Evolutionary conservation across 2,888 invertebrate species (phyloP), one percentile per base, ranked within the genome.

Genomic region (Aplocera efformata): DNA sequence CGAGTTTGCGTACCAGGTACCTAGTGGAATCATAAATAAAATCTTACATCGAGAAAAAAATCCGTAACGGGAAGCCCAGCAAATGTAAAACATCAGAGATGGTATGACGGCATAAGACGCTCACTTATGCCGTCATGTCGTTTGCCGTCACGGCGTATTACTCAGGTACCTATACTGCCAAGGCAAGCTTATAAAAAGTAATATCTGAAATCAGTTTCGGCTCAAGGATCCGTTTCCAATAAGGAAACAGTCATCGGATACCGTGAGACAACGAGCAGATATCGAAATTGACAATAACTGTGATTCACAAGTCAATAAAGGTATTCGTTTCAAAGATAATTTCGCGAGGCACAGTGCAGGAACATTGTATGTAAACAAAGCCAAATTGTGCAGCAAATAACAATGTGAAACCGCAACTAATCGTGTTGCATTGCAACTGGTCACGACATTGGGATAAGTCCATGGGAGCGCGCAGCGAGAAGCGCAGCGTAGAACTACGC

Each of bases 331-430:
- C 30, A 9, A 6, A 43, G 39, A 35, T 40, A 40, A 44, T 44
- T 10, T 25, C 23, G 28, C 32, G 28, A 42, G 31, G 28, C 32
- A 47, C 46, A 53, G 40, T 42, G 35, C 32, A 22, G 22, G 22
- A 22, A 39, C 34, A 37, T 31, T 39, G 35, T 39, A 50, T 43
- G 55, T 53, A 48, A 47, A 47, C 50, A 55, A 48, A 55, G 43
- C 48, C 43, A 56, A 54, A 57, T 55, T 48, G 50, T 50, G 35
- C 33, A 35, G 38, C 53, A 50, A 55, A 50, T 55, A 54, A 42
- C 43, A 51, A 49, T 52, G 47, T 20, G 43, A 53, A 53, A 61
- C 63, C 63, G 39, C 56, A 56, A 36, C 55, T 52, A 59, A 60
- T 58, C 38, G 46, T 32, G 24, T 38, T 34, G 44, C 48, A 44